Conservation (phyloP, 2,113 vertebrate species). For the Naja naja region DNA sequence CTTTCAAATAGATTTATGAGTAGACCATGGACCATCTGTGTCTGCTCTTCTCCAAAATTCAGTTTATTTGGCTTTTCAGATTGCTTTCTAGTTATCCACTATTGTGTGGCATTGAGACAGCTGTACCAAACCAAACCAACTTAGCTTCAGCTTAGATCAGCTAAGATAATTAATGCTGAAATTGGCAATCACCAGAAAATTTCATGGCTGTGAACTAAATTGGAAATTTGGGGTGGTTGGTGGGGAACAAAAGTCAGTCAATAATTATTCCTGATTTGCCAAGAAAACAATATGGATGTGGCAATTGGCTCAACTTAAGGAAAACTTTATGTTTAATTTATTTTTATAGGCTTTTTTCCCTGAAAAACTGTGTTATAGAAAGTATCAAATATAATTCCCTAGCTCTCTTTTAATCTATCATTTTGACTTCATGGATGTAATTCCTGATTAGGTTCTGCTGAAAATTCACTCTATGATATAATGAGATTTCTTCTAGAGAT, state of each 20-base stretch:
- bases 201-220: background rate
- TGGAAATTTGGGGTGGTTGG: background rate
- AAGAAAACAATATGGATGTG: background rate
- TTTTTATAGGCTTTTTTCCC: background rate
- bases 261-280: background rate
- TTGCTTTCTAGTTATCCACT: background rate
- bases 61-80: background rate
- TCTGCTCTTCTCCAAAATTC: background rate
- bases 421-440: constrained; percentile 2
- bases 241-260: background rate
- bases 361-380: background rate
- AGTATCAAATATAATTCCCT: background rate
- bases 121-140: background rate
- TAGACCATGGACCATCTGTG: background rate
- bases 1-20: background rate
- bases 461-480: constrained; percentile 3
- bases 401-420: background rate
- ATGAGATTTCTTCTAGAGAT: background rate
- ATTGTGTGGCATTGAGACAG: background rate
- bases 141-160: background rate
- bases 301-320: background rate
- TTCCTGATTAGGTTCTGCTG: background rate
- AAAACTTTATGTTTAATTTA: background rate
- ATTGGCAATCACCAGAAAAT: background rate
- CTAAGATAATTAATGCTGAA: background rate